Evolutionary conservation across 92 coral and sea anemone species (phyloP), one percentile per base, ranked within the genome.

Genomic region (Zoanthus sansibaricus): DNA sequence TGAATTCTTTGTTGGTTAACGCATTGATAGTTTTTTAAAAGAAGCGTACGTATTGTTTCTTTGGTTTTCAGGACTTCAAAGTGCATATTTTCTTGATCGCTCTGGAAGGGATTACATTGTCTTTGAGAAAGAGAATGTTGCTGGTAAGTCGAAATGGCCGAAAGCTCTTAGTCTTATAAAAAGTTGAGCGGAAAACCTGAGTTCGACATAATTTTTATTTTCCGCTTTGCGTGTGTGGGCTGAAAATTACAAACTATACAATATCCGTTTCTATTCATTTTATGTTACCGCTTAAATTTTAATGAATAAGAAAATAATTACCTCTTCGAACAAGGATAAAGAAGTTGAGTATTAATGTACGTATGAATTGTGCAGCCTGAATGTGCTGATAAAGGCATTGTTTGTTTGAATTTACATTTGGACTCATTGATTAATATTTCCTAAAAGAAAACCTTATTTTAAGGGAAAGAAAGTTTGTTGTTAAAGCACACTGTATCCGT

Each of bases 61-160:
- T 64, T 48, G 47, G 30, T 32, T 71, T 75, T 0, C 87, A 96
- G 99, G 99, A 1, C 98, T 96, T 79, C 99, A 96, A 83, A 92
- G 91, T 44, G 96, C 95, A n/a, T 90, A 82, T 82, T 96, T 91
- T 83, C 92, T 95, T n/a, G 94, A 96, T 51, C 92, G 92, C 11
- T 91, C 99, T 16, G 92, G 89, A 45, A 89, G 99, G 49, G 92
- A 96, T 78, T 96, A 96, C 77, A 83, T 95, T 9, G 89, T 96
- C 21, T 93, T 91, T 68, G 99, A 96, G 82, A 85, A 95, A 58
- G 92, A 89, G 51, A 21, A 52, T 0, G 83, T 91, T 9, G 97
- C 99, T 70, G 99, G 99, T 96, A 94, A 9, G 31, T 54, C 12
- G 56, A 31, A 58, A 32, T 69, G 10, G 33, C 32, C 54, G 1